A percentile compares a stretch with the other conserved stretches of the same genome.
Evolutionary conservation across 2,888 invertebrate genomes (phyloP).

Genomic region (Rhaphigaster nebulosa): DNA sequence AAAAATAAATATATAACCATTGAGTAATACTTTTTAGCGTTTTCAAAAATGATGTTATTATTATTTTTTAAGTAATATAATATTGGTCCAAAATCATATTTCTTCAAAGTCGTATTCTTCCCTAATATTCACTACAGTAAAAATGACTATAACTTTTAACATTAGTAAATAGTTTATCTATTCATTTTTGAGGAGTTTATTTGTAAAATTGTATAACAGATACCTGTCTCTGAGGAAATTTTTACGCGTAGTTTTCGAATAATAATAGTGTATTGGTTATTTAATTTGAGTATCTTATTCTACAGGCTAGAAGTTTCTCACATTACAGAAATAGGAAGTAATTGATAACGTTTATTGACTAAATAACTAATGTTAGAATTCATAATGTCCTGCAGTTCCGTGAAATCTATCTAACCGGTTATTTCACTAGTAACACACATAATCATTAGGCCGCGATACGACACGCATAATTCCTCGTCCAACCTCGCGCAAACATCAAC

Average conservation of each 20-base stretch:
- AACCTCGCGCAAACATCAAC: background rate
- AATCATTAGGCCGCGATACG: background rate
- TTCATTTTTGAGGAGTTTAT: too few relatives aligned
- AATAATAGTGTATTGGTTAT: background rate
- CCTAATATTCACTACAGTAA: too few relatives aligned
- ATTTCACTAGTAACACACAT: background rate
- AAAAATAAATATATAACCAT: too few relatives aligned
- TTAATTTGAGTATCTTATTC: background rate
- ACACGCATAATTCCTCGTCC: background rate
- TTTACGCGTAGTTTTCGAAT: background rate
- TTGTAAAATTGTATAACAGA: too few relatives aligned
- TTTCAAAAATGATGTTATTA: too few relatives aligned
- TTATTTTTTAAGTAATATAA: too few relatives aligned
- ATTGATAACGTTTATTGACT: background rate
- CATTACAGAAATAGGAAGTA: background rate
- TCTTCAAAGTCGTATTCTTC: too few relatives aligned
- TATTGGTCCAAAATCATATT: too few relatives aligned
- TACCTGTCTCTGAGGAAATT: background rate
- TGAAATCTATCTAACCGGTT: background rate
- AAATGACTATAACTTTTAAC: too few relatives aligned
- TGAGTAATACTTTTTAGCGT: too few relatives aligned
- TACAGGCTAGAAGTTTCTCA: background rate
- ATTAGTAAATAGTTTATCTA: too few relatives aligned
- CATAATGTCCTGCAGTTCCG: background rate
- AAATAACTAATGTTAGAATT: background rate